Conservation (phyloP, 2,888 invertebrate species). For the Pyrrhosoma nymphula region DNA sequence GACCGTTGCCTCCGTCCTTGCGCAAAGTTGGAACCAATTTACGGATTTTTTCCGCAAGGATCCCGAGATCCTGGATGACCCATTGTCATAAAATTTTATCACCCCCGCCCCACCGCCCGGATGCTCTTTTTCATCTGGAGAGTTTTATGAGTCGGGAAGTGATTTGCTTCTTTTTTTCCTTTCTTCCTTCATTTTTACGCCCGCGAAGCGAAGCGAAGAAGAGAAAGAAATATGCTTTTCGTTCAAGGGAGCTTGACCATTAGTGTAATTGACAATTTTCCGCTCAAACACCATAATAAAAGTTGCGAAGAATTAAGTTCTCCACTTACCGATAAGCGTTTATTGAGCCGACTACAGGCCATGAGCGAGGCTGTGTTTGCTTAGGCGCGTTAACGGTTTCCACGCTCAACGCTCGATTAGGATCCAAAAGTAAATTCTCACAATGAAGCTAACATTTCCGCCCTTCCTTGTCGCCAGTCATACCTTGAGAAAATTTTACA, state of each 20-base stretch:
- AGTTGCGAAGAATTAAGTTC: not conserved
- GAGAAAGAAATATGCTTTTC: not conserved
- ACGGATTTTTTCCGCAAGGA: not conserved
- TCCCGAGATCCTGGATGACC: not conserved
- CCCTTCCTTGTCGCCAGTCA: too few species aligned
- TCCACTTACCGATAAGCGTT: not conserved
- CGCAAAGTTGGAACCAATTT: not conserved
- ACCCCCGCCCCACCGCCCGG: not conserved
- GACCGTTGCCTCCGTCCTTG: not conserved
- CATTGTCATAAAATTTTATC: slow-evolving; percentile 3
- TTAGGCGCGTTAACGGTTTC: too few species aligned
- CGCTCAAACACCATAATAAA: not conserved
- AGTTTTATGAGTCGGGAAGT: not conserved
- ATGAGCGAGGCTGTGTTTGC: too few species aligned
- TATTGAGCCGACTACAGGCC: too few species aligned
- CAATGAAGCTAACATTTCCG: too few species aligned
- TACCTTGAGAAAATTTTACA: too few species aligned
- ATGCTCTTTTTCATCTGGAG: not conserved
- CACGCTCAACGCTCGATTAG: too few species aligned
- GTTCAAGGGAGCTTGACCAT: not conserved
- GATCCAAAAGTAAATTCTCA: too few species aligned
- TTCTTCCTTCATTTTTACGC: not conserved
- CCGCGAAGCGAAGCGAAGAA: not conserved
- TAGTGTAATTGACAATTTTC: not conserved
- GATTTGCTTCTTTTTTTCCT: not conserved